Base-by-base conservation (phyloP, 2,113 vertebrate species). In the Xenopus laevis region DNA sequence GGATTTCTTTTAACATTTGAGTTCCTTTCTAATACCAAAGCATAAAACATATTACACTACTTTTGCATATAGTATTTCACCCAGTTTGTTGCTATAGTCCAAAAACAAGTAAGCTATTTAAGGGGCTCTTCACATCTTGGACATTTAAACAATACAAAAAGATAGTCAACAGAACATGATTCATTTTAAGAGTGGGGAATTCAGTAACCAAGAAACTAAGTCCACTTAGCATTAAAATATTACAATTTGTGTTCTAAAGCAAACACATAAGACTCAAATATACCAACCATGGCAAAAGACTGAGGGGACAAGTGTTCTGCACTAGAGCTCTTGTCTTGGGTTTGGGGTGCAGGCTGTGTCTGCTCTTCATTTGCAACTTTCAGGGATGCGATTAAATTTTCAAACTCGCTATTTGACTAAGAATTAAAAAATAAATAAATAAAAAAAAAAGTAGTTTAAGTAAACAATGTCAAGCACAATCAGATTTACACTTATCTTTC, bases 1-100 rank as follows among this genome's bases (percentile, higher is more conserved):
- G 87, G 89, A 99, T 99, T 89, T 99, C 97, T 87, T 99, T 99
- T 20, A 99, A 87, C 87, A 98, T 93, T 83, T 93, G 85, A 7
- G 97, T 98, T 80, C 97, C 97, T 83, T 98, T 98, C 96, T 99
- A 82, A 72, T 15, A 70, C 72, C 68, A 72, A 72, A 79, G 77
- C 18, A 18, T 71, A 27, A 78, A 40, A 40, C 8, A 40, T 40
- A 40, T 40, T 40, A 40, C 8, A 4, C 33, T 40, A 9, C 61
- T 15, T 66, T 0, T 0, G 71, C 79, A 66, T 9, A 67, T n/a
- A 76, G 74, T 47, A 8, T 52, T 78, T 23, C 4, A 76, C 20
- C 11, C 33, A 40, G 33, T 40, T 40, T 9, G 33, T 9, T 40
- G 33, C n/a, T 45, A 78, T 72, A 67, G 71, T 15, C 70, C 52